Evolutionary conservation across 1,140 invertebrate genomes (phyloP), one percentile per base, ranked within the genome.

Genomic region (Brachionus plicatilis): DNA sequence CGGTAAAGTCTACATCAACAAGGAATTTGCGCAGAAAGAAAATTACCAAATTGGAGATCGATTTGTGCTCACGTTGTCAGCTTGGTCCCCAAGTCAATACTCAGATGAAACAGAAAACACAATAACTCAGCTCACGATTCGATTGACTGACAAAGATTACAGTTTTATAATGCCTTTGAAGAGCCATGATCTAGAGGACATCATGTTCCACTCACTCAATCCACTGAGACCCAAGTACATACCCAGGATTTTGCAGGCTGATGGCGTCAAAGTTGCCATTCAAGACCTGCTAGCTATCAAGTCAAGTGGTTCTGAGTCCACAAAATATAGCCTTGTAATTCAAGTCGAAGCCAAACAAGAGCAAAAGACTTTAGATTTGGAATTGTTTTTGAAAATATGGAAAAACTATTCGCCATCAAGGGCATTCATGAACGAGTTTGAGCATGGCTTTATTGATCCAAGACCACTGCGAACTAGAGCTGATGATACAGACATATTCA

Each of bases 331-430:
- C 20, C 29, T 82, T 1, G 53, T 82, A 8, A 20, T 82, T n/a
- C 79, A 82, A 82, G 79, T 82, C n/a, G 33, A 60, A 37, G 33
- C 53, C 60, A 60, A 82, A 43, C 53, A 65, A 17, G 79, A 82
- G 20, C 20, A 29, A 60, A 68, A 82, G 53, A 60, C 12, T 17
- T 41, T 82, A 5, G 79, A 82, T 43, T 68, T 82, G 14, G 53
- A 65, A 14, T 43, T 68, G 29, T 82, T 65, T 82, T 43, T 60
- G 33, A 68, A 82, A 20, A 65, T 82, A 20, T 82, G 37, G 53
- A 60, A 45, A 17, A 65, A 82, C 37, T 82, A 17, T 66, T 65
- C 79, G 8, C 17, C 79, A 14, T 82, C 79, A 9, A 68, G 20
- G n/a, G 20, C 43, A 76, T 76, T 76, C 27, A 50, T 50, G 27